These are phyloP conservation scores for Echinometra lucunter DNA, from an alignment of 53 echinoderm and acorn worm genomes.

Conservation along the genomic window DNA sequence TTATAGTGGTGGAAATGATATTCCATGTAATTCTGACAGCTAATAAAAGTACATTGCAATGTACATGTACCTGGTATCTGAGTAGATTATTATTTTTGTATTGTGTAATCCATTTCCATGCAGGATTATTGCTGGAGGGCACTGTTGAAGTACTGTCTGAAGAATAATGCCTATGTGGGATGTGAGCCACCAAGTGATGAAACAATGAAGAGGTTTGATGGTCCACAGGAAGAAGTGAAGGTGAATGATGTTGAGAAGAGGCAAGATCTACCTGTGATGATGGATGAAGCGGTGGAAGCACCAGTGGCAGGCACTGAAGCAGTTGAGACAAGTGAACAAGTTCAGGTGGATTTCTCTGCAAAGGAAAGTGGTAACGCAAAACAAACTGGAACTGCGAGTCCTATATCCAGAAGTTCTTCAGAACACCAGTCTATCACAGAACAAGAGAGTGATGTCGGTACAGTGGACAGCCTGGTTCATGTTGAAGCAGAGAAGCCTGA, in stretches of 20 bases:
- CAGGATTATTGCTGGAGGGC: constrained; percentile 88
- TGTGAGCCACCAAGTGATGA: constrained; percentile 82
- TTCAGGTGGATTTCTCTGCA: background rate
- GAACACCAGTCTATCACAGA: background rate
- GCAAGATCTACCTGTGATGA: background rate
- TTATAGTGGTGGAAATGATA: background rate
- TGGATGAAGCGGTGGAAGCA: background rate
- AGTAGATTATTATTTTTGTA: background rate
- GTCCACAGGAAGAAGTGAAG: constrained; percentile 15
- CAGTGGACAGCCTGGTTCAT: background rate
- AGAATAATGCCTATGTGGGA: constrained; percentile 88
- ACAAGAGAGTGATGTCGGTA: background rate
- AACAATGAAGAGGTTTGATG: constrained; percentile 43
- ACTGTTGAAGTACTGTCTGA: constrained; percentile 79
- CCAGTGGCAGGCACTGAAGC: background rate
- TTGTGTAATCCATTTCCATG: background rate
- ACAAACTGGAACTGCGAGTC: background rate
- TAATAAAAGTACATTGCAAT: background rate
- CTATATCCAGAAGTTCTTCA: background rate
- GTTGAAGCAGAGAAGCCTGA: background rate
- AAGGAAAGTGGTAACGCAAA: background rate
- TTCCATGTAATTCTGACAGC: background rate
- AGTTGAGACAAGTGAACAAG: background rate
- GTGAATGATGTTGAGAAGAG: background rate
- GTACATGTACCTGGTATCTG: background rate